phyloP scores from a whole-genome alignment of 2,888 invertebrate genomes.

The Clusia tigrina region DNA sequence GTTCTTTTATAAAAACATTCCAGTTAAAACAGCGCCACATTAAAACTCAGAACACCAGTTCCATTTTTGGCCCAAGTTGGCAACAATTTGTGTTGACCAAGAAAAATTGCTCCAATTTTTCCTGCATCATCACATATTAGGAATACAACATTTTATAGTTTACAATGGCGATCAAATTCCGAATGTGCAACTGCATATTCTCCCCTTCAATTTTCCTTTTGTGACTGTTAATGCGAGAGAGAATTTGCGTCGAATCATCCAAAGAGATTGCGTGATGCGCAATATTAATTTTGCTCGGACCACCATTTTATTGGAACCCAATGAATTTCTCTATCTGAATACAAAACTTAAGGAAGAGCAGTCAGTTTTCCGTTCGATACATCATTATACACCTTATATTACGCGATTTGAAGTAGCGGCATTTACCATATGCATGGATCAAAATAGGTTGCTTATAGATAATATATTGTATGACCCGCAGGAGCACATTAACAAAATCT shows the following conservation, averaged over 20 bases:
- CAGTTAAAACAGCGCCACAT: conserved; percentile 51
- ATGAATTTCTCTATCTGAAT: conserved; percentile 59
- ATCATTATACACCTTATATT: conserved; percentile 47
- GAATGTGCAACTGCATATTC: conserved; percentile 51
- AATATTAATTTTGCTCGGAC: conserved; percentile 55
- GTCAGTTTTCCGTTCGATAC: conserved; percentile 44
- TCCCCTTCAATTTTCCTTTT: conserved; percentile 64
- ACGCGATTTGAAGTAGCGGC: conserved; percentile 53
- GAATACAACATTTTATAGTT: conserved; percentile 59
- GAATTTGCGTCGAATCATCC: conserved; percentile 50
- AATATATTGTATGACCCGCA: conserved; percentile 60
- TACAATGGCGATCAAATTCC: conserved; percentile 60
- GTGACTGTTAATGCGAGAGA: conserved; percentile 39
- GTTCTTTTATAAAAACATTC: conserved; percentile 39
- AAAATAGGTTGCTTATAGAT: conserved; percentile 53
- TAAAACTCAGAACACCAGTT: conserved; percentile 42
- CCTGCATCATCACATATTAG: conserved; percentile 58
- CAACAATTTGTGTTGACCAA: conserved; percentile 51
- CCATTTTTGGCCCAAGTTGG: conserved; percentile 40
- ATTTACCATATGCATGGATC: conserved; percentile 57
- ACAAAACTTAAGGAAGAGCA: conserved; percentile 44
- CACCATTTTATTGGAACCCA: conserved; percentile 51
- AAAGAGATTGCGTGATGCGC: conserved; percentile 60
- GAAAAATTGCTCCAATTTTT: conserved; percentile 60
- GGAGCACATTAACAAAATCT: conserved; percentile 45